Evolutionary conservation across 2,113 vertebrate species (phyloP).

Genomic region (Fregetta grallaria): DNA sequence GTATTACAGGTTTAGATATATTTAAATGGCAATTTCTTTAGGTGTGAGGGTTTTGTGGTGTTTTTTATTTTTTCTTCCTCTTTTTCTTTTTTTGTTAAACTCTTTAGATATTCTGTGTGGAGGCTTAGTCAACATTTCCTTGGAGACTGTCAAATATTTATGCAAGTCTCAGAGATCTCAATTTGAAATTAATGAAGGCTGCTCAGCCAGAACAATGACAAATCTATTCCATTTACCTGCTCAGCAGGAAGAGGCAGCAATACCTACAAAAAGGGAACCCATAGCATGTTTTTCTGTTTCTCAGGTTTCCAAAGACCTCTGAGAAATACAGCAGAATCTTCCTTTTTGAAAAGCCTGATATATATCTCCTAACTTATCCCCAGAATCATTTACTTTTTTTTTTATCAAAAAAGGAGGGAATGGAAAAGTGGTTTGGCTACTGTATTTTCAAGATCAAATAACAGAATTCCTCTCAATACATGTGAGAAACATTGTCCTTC

Average conservation of each 20-base stretch:
- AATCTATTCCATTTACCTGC: slow-evolving; percentile 58
- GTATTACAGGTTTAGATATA: neutral
- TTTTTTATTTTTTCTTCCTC: no score
- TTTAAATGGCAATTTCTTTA: slow-evolving; percentile 20
- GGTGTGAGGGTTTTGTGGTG: neutral
- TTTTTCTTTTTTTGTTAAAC: neutral
- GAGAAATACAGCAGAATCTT: neutral
- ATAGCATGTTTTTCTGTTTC: neutral
- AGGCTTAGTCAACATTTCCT: slow-evolving; percentile 62
- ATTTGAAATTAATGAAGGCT: slow-evolving; percentile 68
- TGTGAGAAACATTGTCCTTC: neutral
- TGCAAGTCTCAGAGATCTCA: slow-evolving; percentile 61
- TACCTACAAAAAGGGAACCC: neutral
- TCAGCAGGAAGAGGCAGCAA: slow-evolving; percentile 36
- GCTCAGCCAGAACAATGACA: slow-evolving; percentile 64
- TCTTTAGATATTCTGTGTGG: slow-evolving; percentile 27
- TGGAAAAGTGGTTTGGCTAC: neutral
- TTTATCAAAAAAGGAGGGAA: neutral
- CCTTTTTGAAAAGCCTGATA: neutral
- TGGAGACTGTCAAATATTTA: slow-evolving; percentile 69
- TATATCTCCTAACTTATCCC: neutral
- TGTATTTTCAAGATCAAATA: neutral
- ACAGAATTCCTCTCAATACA: neutral
- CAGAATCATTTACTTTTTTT: neutral
- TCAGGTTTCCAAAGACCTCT: neutral